Conservation (phyloP, 2,888 invertebrate species). For the Drosophila ustulata region DNA sequence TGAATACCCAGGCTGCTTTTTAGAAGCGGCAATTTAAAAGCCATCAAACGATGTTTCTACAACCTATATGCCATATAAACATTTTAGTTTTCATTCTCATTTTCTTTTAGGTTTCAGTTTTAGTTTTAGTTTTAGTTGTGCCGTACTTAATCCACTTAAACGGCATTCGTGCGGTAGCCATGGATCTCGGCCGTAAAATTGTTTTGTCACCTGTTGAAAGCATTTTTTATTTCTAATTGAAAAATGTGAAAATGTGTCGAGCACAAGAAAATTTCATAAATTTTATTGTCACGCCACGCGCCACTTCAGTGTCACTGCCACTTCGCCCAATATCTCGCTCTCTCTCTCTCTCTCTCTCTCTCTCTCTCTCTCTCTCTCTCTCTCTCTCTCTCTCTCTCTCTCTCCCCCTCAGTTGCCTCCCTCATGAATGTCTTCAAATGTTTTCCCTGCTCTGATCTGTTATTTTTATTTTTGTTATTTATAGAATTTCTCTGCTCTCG, state of each 20-base stretch:
- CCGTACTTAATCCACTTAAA: slow-evolving; percentile 50
- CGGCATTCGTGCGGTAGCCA: slow-evolving; percentile 46
- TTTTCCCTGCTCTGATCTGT: slow-evolving; percentile 15
- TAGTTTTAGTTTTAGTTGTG: background rate
- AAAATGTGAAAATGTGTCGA: slow-evolving; percentile 32
- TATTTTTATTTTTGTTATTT: slow-evolving; percentile 31
- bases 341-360: slow-evolving; percentile 26
- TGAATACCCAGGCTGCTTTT: slow-evolving; percentile 40
- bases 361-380: slow-evolving; percentile 1
- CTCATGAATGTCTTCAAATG: background rate
- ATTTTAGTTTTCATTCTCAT: slow-evolving; percentile 1
- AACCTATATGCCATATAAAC: slow-evolving; percentile 15
- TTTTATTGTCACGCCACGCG: slow-evolving; percentile 46
- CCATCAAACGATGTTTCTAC: slow-evolving; percentile 59
- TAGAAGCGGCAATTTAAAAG: slow-evolving; percentile 69
- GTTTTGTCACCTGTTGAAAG: slow-evolving; percentile 81
- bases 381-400: slow-evolving; percentile 26
- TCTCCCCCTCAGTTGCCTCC: slow-evolving; percentile 3
- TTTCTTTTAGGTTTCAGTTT: slow-evolving; percentile 6
- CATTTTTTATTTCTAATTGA: slow-evolving; percentile 73
- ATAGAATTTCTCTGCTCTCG: slow-evolving; percentile 13
- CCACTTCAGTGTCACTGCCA: slow-evolving; percentile 43
- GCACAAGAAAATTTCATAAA: slow-evolving; percentile 63
- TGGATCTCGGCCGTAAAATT: slow-evolving; percentile 58
- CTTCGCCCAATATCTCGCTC: no score